These are phyloP conservation scores for Brachycybe producta DNA, from an alignment of 2,888 invertebrate species.

Conservation along the genomic window DNA sequence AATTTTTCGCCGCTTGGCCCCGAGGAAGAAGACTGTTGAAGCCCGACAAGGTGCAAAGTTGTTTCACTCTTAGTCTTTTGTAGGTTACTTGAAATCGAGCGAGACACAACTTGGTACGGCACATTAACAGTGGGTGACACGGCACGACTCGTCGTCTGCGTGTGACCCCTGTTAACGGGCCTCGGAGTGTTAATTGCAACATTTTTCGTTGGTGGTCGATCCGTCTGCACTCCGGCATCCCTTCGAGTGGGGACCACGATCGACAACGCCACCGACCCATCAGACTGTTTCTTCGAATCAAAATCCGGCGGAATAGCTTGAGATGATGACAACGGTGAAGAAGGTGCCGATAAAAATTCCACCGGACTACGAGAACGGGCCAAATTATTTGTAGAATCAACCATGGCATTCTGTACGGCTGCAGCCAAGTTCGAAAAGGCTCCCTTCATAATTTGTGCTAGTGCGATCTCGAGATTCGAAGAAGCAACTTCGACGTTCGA, in stretches of 20 bases:
- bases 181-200: conserved; percentile 20
- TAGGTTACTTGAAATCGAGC: background rate
- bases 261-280: background rate
- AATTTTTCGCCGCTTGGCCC: background rate
- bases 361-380: background rate
- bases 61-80: conserved; percentile 21
- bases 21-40: background rate
- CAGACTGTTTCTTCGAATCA: background rate
- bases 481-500: background rate
- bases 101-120: background rate
- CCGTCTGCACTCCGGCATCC: conserved; percentile 18
- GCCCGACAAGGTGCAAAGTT: conserved; percentile 14
- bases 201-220: conserved; percentile 14
- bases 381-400: background rate
- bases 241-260: background rate
- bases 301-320: background rate
- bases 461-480: conserved; percentile 9
- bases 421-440: conserved; percentile 15
- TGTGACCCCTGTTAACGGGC: conserved; percentile 8
- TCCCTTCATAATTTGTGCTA: conserved; percentile 16
- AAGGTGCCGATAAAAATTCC: background rate
- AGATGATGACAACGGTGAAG: background rate
- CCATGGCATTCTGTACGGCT: conserved; percentile 13
- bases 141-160: background rate
- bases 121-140: background rate